Evolutionary conservation across 1,140 invertebrate species (phyloP).

Genomic region (Zophobas morio): DNA sequence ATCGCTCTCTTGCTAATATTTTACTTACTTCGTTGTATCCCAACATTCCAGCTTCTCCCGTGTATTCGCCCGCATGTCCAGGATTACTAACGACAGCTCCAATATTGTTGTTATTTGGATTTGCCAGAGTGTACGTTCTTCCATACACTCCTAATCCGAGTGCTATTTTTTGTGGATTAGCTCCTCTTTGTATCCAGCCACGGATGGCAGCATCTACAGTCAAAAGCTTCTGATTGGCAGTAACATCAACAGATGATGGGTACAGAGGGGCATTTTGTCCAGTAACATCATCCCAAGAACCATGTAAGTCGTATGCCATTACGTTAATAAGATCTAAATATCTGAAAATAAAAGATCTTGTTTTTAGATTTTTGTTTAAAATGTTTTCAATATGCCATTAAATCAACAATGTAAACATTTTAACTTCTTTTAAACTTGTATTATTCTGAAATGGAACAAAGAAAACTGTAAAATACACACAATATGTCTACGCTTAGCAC

Average conservation of each 20-base stretch:
- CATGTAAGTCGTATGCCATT: constrained; percentile 80
- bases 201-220: constrained; percentile 60
- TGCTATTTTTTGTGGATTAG: constrained; percentile 74
- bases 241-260: constrained; percentile 77
- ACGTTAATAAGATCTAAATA: constrained; percentile 78
- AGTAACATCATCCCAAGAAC: constrained; percentile 73
- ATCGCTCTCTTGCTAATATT: not conserved
- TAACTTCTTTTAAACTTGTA: too few relatives aligned
- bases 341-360: constrained; percentile 59
- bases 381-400: too few relatives aligned
- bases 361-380: too few relatives aligned
- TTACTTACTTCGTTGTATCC: constrained; percentile 75
- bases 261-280: constrained; percentile 73
- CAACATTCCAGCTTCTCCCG: constrained; percentile 77
- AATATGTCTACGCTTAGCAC: too few relatives aligned
- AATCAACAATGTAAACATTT: too few relatives aligned
- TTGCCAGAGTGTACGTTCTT: constrained; percentile 70
- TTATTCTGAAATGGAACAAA: too few relatives aligned
- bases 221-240: constrained; percentile 1
- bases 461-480: too few relatives aligned
- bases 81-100: constrained; percentile 69
- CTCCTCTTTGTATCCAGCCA: constrained; percentile 66
- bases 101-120: constrained; percentile 68
- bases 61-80: constrained; percentile 79
- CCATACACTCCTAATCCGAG: constrained; percentile 60